phyloP scores from a whole-genome alignment of 1,140 invertebrate genomes.

The Brachionus angularis region DNA sequence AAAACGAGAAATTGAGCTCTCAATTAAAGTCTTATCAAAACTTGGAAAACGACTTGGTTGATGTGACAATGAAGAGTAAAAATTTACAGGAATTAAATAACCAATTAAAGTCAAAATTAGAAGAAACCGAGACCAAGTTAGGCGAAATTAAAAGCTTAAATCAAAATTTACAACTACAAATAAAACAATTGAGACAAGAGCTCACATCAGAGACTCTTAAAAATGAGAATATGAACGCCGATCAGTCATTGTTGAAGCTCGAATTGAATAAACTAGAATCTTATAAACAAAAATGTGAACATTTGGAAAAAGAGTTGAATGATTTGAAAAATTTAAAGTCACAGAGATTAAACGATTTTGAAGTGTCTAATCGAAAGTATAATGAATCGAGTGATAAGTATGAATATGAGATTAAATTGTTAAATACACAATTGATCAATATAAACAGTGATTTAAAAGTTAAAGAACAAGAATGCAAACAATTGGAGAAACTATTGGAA shows the following conservation, averaged over 20 bases:
- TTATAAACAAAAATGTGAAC: constrained; percentile 2
- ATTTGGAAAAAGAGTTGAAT: constrained; percentile 26
- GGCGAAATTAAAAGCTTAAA: background rate
- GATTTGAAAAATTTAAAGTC: background rate
- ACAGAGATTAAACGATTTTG: background rate
- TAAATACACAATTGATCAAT: constrained; percentile 35
- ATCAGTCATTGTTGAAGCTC: background rate
- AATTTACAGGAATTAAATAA: background rate
- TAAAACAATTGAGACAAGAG: background rate
- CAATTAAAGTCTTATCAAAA: background rate
- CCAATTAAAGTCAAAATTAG: background rate
- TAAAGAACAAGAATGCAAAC: constrained; percentile 26
- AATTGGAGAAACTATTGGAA: constrained; percentile 31
- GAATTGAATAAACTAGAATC: constrained; percentile 26
- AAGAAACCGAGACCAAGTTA: background rate
- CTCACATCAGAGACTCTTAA: background rate
- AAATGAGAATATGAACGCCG: constrained; percentile 30
- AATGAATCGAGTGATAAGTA: constrained; percentile 16
- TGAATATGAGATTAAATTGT: constrained; percentile 38
- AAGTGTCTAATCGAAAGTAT: background rate
- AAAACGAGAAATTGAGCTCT: background rate
- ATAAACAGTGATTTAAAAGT: constrained; percentile 33
- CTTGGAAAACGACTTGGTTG: background rate
- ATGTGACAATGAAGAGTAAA: background rate
- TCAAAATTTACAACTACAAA: background rate